Evolutionary conservation across 2,797 vertebrate genomes (phyloP), one percentile per base, ranked within the genome.

Genomic region (Lagodon rhomboides): DNA sequence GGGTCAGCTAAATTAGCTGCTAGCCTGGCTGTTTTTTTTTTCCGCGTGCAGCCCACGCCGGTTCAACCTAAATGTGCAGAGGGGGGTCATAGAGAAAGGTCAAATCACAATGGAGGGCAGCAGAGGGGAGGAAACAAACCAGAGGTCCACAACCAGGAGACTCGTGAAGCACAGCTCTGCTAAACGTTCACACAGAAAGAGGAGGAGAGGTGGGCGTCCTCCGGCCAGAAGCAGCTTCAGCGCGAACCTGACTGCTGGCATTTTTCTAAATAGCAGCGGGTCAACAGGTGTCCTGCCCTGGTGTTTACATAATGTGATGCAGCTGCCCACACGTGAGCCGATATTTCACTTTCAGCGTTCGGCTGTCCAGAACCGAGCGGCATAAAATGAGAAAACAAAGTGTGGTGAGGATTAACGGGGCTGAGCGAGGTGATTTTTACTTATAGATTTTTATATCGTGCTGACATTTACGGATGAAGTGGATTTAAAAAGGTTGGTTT

Each of bases 1-100:
- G 75, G 46, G 83, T 88, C 80, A 77, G 86, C 77, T 85, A 90
- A 93, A 94, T 95, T 87, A 94, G 88, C 85, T 41, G 82, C 84
- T 54, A 81, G 87, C 73, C 55, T 66, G 73, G 79, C 76, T 34
- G 38, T 15, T 85, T 81, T 83, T 75, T 46, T 4, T 30, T 3
- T 30, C 3, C 5, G 27, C 46, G 68, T 75, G 68, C 46, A 58
- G 23, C 70, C 71, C 83, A 84, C 84, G 58, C 79, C 20, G 43
- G 75, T 79, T 85, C 79, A 87, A 87, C 90, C 85, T 73, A 79
- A 90, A 91, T 79, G 73, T 73, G 79, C 75, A 30, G n/a, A 54
- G 77, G 67, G 70, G 82, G 85, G 84, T 30, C 77, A 49, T 54
- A 6, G 71, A 72, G 89, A 79, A 80, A 87, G 85, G 84, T 91